Percentiles rank a stretch among this genome's conserved stretches.
These are phyloP conservation scores for Penelope pileata DNA, from an alignment of 2,113 vertebrate genomes.

Conservation along the genomic window DNA sequence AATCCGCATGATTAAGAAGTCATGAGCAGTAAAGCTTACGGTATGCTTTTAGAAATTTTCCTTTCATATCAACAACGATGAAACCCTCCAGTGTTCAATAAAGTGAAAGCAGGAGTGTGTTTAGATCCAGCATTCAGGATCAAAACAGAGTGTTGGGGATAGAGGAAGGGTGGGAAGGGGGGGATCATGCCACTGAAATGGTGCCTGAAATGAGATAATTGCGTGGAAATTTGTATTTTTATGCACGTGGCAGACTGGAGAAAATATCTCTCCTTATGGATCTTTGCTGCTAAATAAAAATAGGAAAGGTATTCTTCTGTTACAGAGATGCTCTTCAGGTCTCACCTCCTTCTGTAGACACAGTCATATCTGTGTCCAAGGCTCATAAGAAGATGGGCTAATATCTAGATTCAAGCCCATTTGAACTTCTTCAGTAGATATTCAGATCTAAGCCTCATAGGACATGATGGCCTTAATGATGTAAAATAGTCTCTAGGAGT, in stretches of 20 bases:
- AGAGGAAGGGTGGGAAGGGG: neutral
- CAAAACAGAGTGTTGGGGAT: neutral
- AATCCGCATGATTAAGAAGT: conserved; percentile 64
- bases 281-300: neutral
- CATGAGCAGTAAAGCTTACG: conserved; percentile 47
- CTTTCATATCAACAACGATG: conserved; percentile 48
- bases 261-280: neutral
- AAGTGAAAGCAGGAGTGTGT: conserved; percentile 53
- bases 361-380: neutral
- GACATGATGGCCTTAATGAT: neutral
- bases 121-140: neutral
- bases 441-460: neutral
- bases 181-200: neutral
- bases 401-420: neutral
- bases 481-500: neutral
- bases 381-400: neutral
- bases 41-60: conserved; percentile 54
- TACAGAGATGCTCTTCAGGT: neutral
- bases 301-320: neutral
- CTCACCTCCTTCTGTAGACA: neutral
- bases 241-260: neutral
- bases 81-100: neutral
- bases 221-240: neutral
- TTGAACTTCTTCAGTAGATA: neutral
- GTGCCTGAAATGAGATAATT: neutral